Base-by-base conservation (phyloP, 2,797 vertebrate genomes). In the Telmatherina bonti region DNA sequence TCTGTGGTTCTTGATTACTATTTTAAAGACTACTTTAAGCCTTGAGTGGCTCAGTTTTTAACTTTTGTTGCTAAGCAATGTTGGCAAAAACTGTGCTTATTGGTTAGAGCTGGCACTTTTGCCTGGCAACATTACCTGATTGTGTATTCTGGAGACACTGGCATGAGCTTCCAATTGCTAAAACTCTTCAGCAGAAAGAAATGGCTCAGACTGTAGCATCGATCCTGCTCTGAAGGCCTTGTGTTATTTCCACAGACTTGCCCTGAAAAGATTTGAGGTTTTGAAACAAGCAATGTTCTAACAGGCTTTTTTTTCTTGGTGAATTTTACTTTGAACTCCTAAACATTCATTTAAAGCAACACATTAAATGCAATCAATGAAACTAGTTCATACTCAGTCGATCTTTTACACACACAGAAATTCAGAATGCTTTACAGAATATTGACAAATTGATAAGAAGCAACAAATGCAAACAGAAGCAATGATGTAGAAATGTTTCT, bases 41-140 rank as follows among this genome's bases (percentile, higher is more conserved):
- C 72, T 78, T 78, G 78, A 88, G 81, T 80, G 74, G 66, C 83
- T 86, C 75, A 8, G 72, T 89, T 87, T 88, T 81, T 90, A 87
- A 93, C 90, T 90, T 90, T 88, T 90, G 89, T 92, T 90, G 87
- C 89, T 92, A 91, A 87, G 91, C 90, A 82, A 88, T 91, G 81
- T 89, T 86, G 88, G 85, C 90, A 90, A 88, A 89, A 91, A 86
- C 87, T 86, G 74, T 79, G 82, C 90, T 65, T 74, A 90, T 91
- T 91, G 86, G 89, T 82, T 88, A 72, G 71, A 78, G 85, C 84
- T 54, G 74, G 81, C 71, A 66, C 74, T 72, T 84, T 87, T 90
- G 91, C 89, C 88, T 82, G 87, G 89, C 89, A 91, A 92, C 91
- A 90, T 90, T 81, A 86, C 77, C 88, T 89, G 88, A 87, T 87